Percentiles rank a stretch among this genome's conserved stretches.
These are phyloP conservation scores for Phrynocephalus forsythii DNA, from an alignment of 2,797 vertebrate species.

Conservation along the genomic window DNA sequence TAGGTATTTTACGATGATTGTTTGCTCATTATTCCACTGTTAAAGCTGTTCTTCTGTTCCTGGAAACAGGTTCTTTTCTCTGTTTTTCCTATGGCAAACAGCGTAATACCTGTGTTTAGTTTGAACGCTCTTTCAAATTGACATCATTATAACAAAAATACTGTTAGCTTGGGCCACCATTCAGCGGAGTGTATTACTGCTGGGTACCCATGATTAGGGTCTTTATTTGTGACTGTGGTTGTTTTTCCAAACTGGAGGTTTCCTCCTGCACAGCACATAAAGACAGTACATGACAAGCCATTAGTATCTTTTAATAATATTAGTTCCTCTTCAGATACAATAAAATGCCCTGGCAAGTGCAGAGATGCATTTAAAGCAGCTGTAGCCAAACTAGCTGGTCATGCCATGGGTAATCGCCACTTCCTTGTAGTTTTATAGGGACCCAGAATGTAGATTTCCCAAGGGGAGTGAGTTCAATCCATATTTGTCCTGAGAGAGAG, in stretches of 20 bases:
- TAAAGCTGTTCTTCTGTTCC: neutral
- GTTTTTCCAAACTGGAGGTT: neutral
- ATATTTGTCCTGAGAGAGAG: neutral
- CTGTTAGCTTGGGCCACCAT: neutral
- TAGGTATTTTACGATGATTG: neutral
- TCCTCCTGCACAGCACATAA: neutral
- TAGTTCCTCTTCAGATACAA: neutral
- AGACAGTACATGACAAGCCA: neutral
- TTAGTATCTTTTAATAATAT: neutral
- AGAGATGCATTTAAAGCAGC: neutral
- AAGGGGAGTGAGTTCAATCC: neutral
- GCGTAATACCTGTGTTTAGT: neutral
- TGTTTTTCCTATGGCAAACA: neutral
- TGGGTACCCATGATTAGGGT: neutral
- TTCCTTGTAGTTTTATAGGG: neutral
- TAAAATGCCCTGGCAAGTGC: neutral
- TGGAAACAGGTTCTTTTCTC: neutral
- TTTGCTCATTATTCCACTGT: neutral
- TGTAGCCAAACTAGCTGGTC: neutral
- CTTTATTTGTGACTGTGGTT: neutral
- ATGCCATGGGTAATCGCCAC: neutral
- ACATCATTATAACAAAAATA: neutral
- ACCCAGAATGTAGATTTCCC: neutral
- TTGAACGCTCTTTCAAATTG: neutral
- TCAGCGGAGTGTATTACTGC: neutral